Percentiles rank a stretch among this genome's conserved stretches.
phyloP scores from a whole-genome alignment of 2,888 invertebrate genomes.

The Lottia gigantea region DNA sequence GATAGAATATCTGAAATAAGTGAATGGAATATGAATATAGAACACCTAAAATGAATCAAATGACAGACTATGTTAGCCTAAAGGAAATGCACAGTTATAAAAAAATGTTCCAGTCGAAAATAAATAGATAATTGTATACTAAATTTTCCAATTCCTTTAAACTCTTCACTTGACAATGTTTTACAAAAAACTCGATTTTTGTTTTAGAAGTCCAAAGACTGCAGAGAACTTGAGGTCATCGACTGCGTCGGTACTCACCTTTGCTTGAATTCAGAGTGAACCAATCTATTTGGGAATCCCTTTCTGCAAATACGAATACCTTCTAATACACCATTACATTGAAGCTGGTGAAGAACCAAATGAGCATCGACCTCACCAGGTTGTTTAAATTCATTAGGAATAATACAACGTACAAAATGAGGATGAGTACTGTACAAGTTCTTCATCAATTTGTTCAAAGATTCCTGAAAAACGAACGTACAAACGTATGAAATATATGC shows the following conservation, averaged over 20 bases:
- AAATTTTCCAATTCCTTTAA: too few relatives aligned
- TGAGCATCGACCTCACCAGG: slow-evolving; percentile 94
- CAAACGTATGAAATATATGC: too few relatives aligned
- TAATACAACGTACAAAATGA: slow-evolving; percentile 89
- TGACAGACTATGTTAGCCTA: too few relatives aligned
- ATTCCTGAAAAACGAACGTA: slow-evolving; percentile 33
- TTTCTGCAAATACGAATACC: slow-evolving; percentile 99
- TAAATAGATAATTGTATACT: too few relatives aligned
- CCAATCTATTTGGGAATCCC: slow-evolving; percentile 99
- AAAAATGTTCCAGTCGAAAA: too few relatives aligned
- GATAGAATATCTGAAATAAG: slow-evolving; percentile 83
- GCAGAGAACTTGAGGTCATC: too few relatives aligned
- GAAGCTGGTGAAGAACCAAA: slow-evolving; percentile 98
- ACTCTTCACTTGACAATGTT: too few relatives aligned
- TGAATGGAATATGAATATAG: too few relatives aligned
- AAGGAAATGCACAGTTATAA: too few relatives aligned
- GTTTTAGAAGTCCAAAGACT: too few relatives aligned
- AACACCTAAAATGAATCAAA: too few relatives aligned
- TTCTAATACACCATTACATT: slow-evolving; percentile 99
- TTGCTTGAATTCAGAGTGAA: slow-evolving; percentile 98
- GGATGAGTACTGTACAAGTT: slow-evolving; percentile 32
- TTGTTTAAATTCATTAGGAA: slow-evolving; percentile 82
- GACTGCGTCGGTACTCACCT: slow-evolving; percentile 78
- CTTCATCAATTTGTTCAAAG: slow-evolving; percentile 89
- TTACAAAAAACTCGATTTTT: too few relatives aligned